These are phyloP conservation scores for Strigamia transsilvanica DNA, from an alignment of 2,888 invertebrate species.

Conservation along the genomic window DNA sequence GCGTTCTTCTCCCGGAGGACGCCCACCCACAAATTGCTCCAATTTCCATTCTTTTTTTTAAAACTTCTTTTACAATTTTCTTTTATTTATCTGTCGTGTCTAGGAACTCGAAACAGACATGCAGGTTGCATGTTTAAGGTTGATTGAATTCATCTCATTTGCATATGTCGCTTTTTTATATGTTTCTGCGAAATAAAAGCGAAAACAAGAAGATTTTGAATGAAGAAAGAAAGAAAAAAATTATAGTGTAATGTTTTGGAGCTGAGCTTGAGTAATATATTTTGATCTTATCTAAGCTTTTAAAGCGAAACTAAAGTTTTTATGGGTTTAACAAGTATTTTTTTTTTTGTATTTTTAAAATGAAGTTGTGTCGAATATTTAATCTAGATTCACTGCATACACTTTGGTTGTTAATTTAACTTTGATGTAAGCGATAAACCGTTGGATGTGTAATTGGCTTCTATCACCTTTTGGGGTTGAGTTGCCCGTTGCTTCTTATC, in stretches of 20 bases:
- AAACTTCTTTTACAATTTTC: constrained; percentile 27
- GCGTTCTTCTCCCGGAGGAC: constrained; percentile 37
- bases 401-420: neutral
- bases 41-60: constrained; percentile 35
- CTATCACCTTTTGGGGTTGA: constrained; percentile 49
- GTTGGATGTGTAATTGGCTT: constrained; percentile 26
- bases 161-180: constrained; percentile 40
- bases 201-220: constrained; percentile 24
- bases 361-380: neutral
- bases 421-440: constrained; percentile 25
- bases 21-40: constrained; percentile 50
- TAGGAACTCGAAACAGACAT: neutral
- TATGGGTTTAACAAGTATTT: neutral
- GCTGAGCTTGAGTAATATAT: constrained; percentile 23
- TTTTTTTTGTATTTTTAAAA: neutral
- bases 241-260: neutral
- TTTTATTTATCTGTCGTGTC: constrained; percentile 41
- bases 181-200: neutral
- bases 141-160: constrained; percentile 37
- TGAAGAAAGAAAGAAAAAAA: neutral
- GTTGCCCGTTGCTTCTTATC: constrained; percentile 18
- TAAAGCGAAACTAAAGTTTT: constrained; percentile 21
- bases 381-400: neutral
- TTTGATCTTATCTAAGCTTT: constrained; percentile 7
- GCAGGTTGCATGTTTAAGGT: constrained; percentile 5